Evolutionary conservation across 1,140 invertebrate species (phyloP), one percentile per base, ranked within the genome.

Genomic region (Macrostomum lignano): DNA sequence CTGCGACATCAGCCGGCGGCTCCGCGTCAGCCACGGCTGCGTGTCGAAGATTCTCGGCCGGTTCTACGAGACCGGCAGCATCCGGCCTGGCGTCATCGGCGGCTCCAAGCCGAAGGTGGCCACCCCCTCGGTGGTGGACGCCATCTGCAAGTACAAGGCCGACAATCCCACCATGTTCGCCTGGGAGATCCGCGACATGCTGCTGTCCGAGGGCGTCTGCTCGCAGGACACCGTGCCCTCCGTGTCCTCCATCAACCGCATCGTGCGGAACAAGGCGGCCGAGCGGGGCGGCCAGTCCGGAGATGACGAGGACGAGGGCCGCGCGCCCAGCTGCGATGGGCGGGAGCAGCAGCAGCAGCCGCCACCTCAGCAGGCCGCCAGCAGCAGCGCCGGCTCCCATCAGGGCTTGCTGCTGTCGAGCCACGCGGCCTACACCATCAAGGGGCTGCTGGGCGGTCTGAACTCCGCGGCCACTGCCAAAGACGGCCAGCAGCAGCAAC

Each of bases 101-200:
- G 88, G 88, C 7, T 86, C 78, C 23, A 96, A 96, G 60, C 88
- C 88, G 4, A 96, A 96, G 61, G 88, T 96, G 21, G 88, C 88
- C 2, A 96, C 88, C 2, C 84, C 84, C 1, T 72, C 76, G 20
- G 88, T 96, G 5, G 86, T 96, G 14, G 75, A 88, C 49, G 81
- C 84, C 25, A 96, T 96, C 40, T 78, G 82, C 7, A 76, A 79
- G 42, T 94, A 93, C 64, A 96, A 96, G 57, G 65, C 77, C 38
- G 79, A 91, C 55, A 94, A 94, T 60, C 88, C 88, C 0, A 94
- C 86, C 14, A 94, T 96, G 79, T 96, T 96, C 52, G 86, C 86
- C 5, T 96, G 86, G 88, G 88, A 96, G 58, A 96, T 96, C 46
- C 64, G 86, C 30, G 84, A 94, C 58, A 67, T 81, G 60, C 68